These are phyloP conservation scores for Merops nubicus DNA, from an alignment of 2,113 vertebrate species.

Conservation along the genomic window DNA sequence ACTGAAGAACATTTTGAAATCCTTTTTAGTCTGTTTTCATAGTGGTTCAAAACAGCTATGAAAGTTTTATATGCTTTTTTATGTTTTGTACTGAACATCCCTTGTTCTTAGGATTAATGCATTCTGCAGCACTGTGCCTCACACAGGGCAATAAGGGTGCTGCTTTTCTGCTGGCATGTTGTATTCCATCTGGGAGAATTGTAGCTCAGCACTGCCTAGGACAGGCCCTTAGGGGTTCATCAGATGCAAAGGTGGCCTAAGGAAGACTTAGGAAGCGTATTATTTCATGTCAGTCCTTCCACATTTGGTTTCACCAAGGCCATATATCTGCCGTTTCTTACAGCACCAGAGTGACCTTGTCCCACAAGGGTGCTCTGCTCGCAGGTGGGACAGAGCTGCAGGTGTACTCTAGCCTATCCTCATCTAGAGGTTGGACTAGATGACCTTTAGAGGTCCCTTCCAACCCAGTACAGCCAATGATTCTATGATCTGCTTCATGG, in stretches of 20 bases:
- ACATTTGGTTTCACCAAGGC: not conserved
- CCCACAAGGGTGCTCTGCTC: accelerated
- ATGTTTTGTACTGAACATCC: not conserved
- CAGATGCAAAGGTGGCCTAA: not conserved
- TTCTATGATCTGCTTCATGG: accelerated
- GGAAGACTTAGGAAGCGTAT: not conserved
- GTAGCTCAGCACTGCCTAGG: not conserved
- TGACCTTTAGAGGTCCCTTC: too few relatives aligned
- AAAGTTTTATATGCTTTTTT: not conserved
- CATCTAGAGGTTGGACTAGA: too few relatives aligned
- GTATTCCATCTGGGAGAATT: not conserved
- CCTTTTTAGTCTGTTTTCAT: not conserved
- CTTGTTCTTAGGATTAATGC: not conserved
- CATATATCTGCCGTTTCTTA: not conserved
- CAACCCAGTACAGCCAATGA: too few relatives aligned
- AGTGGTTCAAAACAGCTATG: not conserved
- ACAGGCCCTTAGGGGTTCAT: not conserved
- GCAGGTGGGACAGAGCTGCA: not conserved
- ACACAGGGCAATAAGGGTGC: not conserved
- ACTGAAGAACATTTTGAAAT: not conserved
- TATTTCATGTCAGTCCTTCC: not conserved
- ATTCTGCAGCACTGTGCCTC: not conserved
- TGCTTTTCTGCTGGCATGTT: not conserved
- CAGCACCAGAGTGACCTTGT: not conserved
- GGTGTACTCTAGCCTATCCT: not conserved